Evolutionary conservation across 2,797 vertebrate species (phyloP).

Genomic region (Prionace glauca): DNA sequence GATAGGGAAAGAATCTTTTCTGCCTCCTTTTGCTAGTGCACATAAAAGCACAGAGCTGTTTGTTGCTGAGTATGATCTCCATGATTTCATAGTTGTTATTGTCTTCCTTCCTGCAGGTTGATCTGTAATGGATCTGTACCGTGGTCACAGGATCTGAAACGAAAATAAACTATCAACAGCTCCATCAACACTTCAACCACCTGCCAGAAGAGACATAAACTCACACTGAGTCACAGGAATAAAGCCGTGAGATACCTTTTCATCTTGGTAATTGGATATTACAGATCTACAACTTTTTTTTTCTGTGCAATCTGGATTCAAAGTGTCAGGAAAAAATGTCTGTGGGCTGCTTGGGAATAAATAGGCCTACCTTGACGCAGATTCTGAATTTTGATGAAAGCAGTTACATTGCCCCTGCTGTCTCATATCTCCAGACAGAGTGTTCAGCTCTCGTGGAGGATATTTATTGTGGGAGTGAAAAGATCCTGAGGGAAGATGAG

Average conservation of each 20-base stretch:
- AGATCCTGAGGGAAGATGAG: background rate
- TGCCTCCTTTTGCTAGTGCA: background rate
- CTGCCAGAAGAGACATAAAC: background rate
- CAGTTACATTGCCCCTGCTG: background rate
- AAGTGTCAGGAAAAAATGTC: background rate
- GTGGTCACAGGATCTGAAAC: background rate
- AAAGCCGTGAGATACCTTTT: background rate
- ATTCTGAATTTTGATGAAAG: background rate
- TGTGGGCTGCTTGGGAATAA: background rate
- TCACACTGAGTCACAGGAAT: background rate
- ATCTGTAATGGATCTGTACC: background rate
- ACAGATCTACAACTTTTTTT: background rate
- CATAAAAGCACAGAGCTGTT: background rate
- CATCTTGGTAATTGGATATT: background rate
- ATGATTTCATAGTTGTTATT: background rate
- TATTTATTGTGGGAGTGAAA: background rate
- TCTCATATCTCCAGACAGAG: background rate
- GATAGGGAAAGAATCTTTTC: background rate
- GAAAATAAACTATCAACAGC: background rate
- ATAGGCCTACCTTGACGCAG: background rate
- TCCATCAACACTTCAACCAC: background rate
- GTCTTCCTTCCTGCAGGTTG: background rate
- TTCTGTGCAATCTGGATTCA: background rate
- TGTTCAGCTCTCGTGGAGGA: background rate
- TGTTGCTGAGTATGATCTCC: background rate